phyloP scores from a whole-genome alignment of 2,888 invertebrate species.

The Ypsolopha sequella region DNA sequence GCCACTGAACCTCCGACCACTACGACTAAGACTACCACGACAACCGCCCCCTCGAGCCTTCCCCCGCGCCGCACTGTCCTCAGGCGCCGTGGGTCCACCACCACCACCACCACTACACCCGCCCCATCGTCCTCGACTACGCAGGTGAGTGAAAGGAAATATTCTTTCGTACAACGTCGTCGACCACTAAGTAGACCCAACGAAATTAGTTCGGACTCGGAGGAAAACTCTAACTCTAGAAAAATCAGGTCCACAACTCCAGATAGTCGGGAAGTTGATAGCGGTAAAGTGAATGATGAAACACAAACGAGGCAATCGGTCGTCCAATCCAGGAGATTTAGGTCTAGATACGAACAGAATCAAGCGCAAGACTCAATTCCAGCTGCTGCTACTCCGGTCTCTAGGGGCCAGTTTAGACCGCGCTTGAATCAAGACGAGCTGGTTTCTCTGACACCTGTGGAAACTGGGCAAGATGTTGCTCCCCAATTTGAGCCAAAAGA shows the following conservation, averaged over 20 bases:
- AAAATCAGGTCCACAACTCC: constrained; percentile 63
- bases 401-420: constrained; percentile 43
- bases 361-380: constrained; percentile 41
- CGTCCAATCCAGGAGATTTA: constrained; percentile 22
- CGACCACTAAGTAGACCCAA: constrained; percentile 46
- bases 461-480: constrained; percentile 28
- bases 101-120: constrained; percentile 26
- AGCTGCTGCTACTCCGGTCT: constrained; percentile 45
- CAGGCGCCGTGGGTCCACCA: constrained; percentile 36
- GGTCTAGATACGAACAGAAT: constrained; percentile 26
- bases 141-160: constrained; percentile 72
- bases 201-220: constrained; percentile 49
- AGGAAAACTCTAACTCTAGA: constrained; percentile 33
- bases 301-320: constrained; percentile 14
- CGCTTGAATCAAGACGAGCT: constrained; percentile 55
- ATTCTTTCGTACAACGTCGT: constrained; percentile 54
- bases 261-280: constrained; percentile 49
- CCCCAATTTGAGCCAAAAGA: constrained; percentile 29
- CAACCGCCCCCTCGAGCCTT: constrained; percentile 28
- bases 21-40: constrained; percentile 19
- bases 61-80: constrained; percentile 29
- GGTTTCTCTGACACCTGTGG: constrained; percentile 65
- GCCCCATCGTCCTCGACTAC: constrained; percentile 32
- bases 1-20: constrained; percentile 18
- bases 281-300: constrained; percentile 19